Evolutionary conservation across 1,140 invertebrate genomes (phyloP), one percentile per base, ranked within the genome.

Genomic region (Nomia melanderi): DNA sequence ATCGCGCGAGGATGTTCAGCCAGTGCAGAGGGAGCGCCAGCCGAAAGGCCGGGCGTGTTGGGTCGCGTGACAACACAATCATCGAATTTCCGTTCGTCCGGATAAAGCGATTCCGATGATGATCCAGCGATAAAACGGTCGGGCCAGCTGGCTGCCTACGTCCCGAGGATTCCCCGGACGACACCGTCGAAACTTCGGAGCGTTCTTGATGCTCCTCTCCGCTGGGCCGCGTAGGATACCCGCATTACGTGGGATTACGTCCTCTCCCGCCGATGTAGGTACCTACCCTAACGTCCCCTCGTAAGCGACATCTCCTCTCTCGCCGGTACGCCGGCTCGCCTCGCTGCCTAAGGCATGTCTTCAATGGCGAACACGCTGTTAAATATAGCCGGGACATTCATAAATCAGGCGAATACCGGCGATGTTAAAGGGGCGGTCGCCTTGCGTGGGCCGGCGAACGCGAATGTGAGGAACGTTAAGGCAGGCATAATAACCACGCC

Each of bases 361-460:
- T 86, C 84, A 85, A 86, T 86, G 85, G 81, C 76, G 85, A 84
- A 86, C 84, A 86, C 56, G 85, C 79, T 87, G 85, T 87, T 86
- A 87, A 87, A 87, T 87, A 87, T 87, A 87, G 85, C 85, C 85
- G 54, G 74, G 75, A 85, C 82, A 84, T 87, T 87, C 82, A 87
- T 87, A 87, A 87, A 87, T 87, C 85, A 87, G 82, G 84, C 85
- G 82, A 87, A 87, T 86, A 87, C 79, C 85, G 83, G 54, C 85
- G 84, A 86, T 86, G 85, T 86, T 86, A 86, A 86, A 86, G 84
- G 84, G 85, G 85, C 84, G 84, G 85, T 86, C 80, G 81, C 73
- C 67, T 75, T 74, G 85, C 85, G 85, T 87, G 84, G 85, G 85
- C 53, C 77, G 84, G 63, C 76, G 76, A 75, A 85, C 73, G 81